Conservation (phyloP, 2,113 vertebrate genomes). For the Himantopus leucocephalus region DNA sequence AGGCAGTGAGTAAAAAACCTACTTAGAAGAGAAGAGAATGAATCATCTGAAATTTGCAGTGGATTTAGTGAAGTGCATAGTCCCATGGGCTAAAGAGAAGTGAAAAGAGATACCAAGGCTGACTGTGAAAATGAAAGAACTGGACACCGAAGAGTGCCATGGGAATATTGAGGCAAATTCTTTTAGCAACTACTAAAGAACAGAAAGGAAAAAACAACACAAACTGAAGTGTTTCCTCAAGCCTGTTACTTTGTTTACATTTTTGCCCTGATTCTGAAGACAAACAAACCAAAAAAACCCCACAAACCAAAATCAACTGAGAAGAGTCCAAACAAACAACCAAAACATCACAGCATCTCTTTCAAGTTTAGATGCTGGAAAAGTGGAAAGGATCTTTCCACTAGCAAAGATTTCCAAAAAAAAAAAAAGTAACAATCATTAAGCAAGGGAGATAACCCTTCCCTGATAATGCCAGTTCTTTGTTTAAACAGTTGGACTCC, state of each 20-base stretch:
- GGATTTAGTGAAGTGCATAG: neutral
- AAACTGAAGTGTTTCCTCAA: neutral
- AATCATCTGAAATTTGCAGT: slow-evolving; percentile 4
- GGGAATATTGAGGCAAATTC: slow-evolving; percentile 13
- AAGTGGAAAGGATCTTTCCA: neutral
- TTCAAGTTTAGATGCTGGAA: neutral
- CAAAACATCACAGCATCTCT: neutral
- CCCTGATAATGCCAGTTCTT: neutral
- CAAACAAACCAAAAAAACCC: neutral
- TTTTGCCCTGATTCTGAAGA: neutral
- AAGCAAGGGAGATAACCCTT: neutral
- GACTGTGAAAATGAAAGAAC: slow-evolving; percentile 2
- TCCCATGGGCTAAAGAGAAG: neutral
- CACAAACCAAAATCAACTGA: neutral
- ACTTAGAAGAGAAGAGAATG: neutral
- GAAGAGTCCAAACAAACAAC: neutral
- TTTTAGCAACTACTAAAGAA: neutral
- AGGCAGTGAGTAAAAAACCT: neutral
- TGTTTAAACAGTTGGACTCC: neutral
- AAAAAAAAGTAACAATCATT: neutral
- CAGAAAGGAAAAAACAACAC: neutral
- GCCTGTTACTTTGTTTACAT: neutral
- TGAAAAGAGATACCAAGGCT: neutral
- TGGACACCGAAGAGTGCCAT: neutral
- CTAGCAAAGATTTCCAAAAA: too few relatives aligned